Base-by-base conservation (phyloP, 2,113 vertebrate genomes). In the Perca fluviatilis region DNA sequence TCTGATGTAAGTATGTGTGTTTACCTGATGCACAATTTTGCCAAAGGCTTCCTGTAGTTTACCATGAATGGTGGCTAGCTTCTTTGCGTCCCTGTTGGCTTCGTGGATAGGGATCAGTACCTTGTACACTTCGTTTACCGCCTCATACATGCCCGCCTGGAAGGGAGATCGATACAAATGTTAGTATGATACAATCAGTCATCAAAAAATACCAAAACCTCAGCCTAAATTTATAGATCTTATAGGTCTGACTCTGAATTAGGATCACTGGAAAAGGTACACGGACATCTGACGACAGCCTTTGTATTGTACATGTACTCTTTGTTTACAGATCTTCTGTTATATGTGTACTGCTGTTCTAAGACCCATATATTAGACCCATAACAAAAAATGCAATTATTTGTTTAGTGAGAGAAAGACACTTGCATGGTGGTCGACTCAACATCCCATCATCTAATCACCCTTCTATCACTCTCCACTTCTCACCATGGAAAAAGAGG, bases 21-120 rank as follows among this genome's bases (percentile, higher is more conserved):
- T 98, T 97, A 99, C 98, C 98, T 99, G 98, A 84, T 99, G 98
- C 63, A 99, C 97, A 63, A 99, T 99, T 96, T 99, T 99, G 95
- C 97, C 96, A 96, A 99, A 99, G 15, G 98, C 98, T 93, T 99
- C 98, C 88, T 99, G 98, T 67, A 99, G 98, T 99, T 99, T 99
- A 96, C 98, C 98, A 95, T 99, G 98, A 96, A 99, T 99, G 77
- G 97, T 95, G 81, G 98, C 97, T 25, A 99, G 94, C 91, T 99
- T 99, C 95, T 99, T 99, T 80, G 98, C 97, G n/a, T 99, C 98
- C 86, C 98, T 96, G 90, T 97, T 99, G 80, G 98, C 98, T 95
- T 99, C 98, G 3, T 99, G 98, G 91, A 99, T 95, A 49, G 98
- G 98, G 93, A 99, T 99, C 82, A 99, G 97, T 57, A 99, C 97